A percentile compares a stretch with the other conserved stretches of the same genome.
These are phyloP conservation scores for Pogonophryne albipinna DNA, from an alignment of 2,797 vertebrate genomes.

Conservation along the genomic window DNA sequence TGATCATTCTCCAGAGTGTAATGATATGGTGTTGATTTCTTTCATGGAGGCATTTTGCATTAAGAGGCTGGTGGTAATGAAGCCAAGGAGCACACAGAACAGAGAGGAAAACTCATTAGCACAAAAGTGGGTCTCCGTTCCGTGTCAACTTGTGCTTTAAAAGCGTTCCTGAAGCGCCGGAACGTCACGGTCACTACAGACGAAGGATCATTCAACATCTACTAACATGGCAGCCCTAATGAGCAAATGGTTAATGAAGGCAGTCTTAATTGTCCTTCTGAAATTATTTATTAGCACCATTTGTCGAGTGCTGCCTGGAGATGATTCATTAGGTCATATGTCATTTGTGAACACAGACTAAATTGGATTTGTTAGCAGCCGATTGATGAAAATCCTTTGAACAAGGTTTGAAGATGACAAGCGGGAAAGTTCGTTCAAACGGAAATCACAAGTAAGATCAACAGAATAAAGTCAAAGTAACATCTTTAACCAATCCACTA, in stretches of 20 bases:
- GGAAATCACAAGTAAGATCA: background rate
- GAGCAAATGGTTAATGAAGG: constrained; percentile 75
- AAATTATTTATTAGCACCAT: constrained; percentile 73
- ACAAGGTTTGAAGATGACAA: constrained; percentile 9
- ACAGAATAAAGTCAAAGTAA: background rate
- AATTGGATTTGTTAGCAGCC: constrained; percentile 57
- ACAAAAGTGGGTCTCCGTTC: constrained; percentile 51
- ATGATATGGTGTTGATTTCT: constrained; percentile 76
- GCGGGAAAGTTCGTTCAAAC: constrained; percentile 4
- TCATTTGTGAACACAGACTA: constrained; percentile 27
- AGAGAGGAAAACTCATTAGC: constrained; percentile 71
- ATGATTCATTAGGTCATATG: constrained; percentile 59
- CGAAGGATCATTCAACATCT: constrained; percentile 55
- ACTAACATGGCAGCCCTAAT: constrained; percentile 75
- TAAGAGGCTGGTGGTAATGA: constrained; percentile 75
- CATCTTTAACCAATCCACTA: background rate
- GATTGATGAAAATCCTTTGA: constrained; percentile 35
- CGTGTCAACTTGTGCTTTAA: constrained; percentile 18
- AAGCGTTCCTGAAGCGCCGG: constrained; percentile 9
- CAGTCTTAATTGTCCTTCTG: constrained; percentile 72
- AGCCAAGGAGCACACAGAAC: constrained; percentile 56
- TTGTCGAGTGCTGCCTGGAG: constrained; percentile 66
- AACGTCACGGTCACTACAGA: constrained; percentile 34
- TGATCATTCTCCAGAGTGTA: constrained; percentile 55
- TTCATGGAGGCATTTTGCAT: constrained; percentile 66